phyloP scores from a whole-genome alignment of 2,888 invertebrate genomes.

The Heliconius erato region DNA sequence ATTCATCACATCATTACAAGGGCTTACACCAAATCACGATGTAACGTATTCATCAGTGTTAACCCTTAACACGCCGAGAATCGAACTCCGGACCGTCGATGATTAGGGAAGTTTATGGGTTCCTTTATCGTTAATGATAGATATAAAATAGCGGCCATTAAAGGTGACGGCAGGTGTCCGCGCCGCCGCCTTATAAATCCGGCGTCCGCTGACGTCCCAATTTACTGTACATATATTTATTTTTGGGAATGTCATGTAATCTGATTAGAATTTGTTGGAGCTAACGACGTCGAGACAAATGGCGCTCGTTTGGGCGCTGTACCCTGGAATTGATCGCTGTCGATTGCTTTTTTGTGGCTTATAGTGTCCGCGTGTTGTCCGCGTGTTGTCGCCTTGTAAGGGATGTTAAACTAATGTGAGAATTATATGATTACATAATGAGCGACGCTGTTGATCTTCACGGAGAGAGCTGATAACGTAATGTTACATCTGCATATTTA shows the following conservation, averaged over 20 bases:
- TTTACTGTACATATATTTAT: conserved; percentile 50
- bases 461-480: background rate
- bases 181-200: conserved; percentile 41
- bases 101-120: conserved; percentile 49
- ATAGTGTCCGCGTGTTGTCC: conserved; percentile 1
- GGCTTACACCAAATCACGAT: conserved; percentile 38
- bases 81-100: conserved; percentile 34
- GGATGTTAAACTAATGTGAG: conserved; percentile 30
- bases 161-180: conserved; percentile 47
- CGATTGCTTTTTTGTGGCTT: conserved; percentile 25
- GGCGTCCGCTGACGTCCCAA: conserved; percentile 45
- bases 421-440: conserved; percentile 31
- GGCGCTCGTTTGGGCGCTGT: conserved; percentile 41
- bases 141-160: conserved; percentile 52
- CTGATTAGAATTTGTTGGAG: conserved; percentile 47
- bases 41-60: conserved; percentile 47
- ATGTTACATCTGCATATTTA: background rate
- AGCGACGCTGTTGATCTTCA: conserved; percentile 13
- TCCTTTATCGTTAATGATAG: conserved; percentile 53
- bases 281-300: conserved; percentile 49
- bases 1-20: conserved; percentile 46
- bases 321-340: conserved; percentile 32
- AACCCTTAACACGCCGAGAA: conserved; percentile 35
- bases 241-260: conserved; percentile 50
- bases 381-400: conserved; percentile 23